These are phyloP conservation scores for Orchestes rusci DNA, from an alignment of 2,888 invertebrate genomes.

Conservation along the genomic window DNA sequence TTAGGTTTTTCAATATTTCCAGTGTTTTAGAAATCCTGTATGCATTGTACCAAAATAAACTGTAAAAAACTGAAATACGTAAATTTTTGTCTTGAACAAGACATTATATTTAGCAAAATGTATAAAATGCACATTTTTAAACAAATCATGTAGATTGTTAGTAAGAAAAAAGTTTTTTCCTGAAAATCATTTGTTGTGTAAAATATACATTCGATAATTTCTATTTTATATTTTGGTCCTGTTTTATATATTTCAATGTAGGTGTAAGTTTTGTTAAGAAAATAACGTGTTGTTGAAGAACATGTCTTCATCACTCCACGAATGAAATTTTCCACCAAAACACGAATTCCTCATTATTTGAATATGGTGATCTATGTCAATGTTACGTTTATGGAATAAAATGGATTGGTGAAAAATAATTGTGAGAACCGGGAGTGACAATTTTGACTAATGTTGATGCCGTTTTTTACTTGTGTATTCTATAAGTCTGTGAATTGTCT, in stretches of 20 bases:
- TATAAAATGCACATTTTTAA: conserved; percentile 44
- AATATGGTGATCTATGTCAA: no score
- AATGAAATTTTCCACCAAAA: no score
- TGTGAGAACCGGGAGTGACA: no score
- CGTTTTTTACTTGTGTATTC: conserved; percentile 20
- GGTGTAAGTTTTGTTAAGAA: no score
- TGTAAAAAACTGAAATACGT: conserved; percentile 42
- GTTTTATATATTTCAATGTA: no score
- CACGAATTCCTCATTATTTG: no score
- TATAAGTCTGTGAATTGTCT: no score
- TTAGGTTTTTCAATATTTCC: conserved; percentile 5
- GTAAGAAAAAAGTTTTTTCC: conserved; percentile 35
- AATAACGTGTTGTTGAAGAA: no score
- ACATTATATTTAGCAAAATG: conserved; percentile 36
- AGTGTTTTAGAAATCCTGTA: conserved; percentile 31
- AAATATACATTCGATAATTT: no score
- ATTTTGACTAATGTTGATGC: conserved; percentile 12
- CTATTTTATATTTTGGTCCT: conserved; percentile 24
- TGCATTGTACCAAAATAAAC: conserved; percentile 39
- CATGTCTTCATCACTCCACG: no score
- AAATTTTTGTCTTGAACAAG: conserved; percentile 34
- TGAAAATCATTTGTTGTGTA: conserved; percentile 22
- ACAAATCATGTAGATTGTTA: conserved; percentile 40
- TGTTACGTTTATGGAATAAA: no score
- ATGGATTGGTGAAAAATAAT: no score